Evolutionary conservation across 35 echinoderm and acorn worm species (phyloP).

Genomic region (Heliocidaris tuberculata): DNA sequence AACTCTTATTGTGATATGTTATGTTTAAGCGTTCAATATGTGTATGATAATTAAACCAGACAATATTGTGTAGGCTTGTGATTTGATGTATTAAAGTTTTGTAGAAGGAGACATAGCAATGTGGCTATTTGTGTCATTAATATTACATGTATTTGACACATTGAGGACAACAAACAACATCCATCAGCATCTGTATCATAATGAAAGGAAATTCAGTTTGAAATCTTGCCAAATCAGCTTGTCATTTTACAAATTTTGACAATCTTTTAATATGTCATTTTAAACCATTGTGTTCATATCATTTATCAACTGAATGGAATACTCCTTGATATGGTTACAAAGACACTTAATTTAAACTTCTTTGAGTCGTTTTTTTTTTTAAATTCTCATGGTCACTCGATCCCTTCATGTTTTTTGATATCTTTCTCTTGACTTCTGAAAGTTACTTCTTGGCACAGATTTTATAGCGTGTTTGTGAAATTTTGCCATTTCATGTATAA

Average conservation of each 20-base stretch:
- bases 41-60: no score
- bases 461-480: background rate
- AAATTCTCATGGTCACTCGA: background rate
- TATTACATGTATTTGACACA: no score
- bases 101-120: no score
- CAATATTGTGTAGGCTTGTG: no score
- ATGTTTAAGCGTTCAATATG: no score
- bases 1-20: no score
- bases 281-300: background rate
- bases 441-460: background rate
- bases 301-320: background rate
- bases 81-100: no score
- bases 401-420: background rate
- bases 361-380: background rate
- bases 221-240: background rate
- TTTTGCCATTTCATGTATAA: background rate
- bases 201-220: background rate
- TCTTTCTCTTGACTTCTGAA: background rate
- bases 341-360: background rate
- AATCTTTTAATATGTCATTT: background rate
- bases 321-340: background rate
- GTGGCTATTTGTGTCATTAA: no score
- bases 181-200: background rate
- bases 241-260: background rate
- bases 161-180: background rate